Evolutionary conservation across 1,140 invertebrate species (phyloP), one percentile per base, ranked within the genome.

Genomic region (Hypothenemus hampei): DNA sequence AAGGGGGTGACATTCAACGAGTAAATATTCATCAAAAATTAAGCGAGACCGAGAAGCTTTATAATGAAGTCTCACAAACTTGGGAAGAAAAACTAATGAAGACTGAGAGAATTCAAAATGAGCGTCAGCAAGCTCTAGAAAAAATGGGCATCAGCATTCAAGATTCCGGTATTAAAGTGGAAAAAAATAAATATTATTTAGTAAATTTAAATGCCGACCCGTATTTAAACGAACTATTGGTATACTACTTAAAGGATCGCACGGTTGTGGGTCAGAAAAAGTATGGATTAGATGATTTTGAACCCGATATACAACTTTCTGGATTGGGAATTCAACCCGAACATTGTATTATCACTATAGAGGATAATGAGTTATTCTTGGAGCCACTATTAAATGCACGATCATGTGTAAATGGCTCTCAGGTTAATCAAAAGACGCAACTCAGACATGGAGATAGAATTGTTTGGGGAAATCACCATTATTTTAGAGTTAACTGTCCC

Each of bases 181-280:
- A 98, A 73, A 95, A 97, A 69, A 94, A 95, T 72, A 93, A 94
- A 76, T 97, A 92, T 75, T 98, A 97, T 70, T 79, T 99, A 58
- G 96, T 99, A 45, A 99, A 99, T 78, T 79, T 99, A 35, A 99
- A 99, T 74, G 93, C 95, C 29, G 96, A 99, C 79, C 96, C 97
- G 15, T 95, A 90, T 56, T 79, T 99, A 31, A 98, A 98, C 71
- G 96, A 98, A 76, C 76, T 98, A 41, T 79, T 99, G 35, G 95
- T 99, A 21, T 99, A 98, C 75, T 98, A 98, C 72, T 75, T 98
- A 6, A 98, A 98, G 80, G 91, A 97, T 37, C 80, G 79, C 41
- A 97, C 93, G 1, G 74, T 94, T n/a, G 90, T 97, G 41, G 87
- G 86, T 15, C 79, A 79, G 44, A 77, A 79, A 59, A 62, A 58